Evolutionary conservation across 2,797 vertebrate species (phyloP).

Genomic region (Odontamblyopus rebecca): DNA sequence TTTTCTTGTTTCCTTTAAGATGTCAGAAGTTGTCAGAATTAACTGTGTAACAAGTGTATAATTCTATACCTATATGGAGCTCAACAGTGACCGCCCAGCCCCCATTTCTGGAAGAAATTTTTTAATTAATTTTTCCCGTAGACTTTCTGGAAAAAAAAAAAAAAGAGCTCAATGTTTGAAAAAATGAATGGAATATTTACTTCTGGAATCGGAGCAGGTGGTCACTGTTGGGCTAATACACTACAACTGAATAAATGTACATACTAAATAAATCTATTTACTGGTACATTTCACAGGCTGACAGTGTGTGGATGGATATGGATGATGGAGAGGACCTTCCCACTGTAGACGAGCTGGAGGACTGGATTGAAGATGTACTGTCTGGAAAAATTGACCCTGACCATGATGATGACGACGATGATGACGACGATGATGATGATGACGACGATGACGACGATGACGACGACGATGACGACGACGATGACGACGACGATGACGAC

Average conservation of each 20-base stretch:
- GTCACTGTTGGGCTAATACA: too few species aligned
- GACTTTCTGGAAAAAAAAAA: too few species aligned
- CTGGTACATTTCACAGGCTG: slow-evolving; percentile 72
- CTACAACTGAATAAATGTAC: too few species aligned
- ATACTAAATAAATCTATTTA: not conserved
- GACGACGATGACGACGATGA: slow-evolving; percentile 69
- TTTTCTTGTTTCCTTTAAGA: not conserved
- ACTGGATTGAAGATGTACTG: slow-evolving; percentile 88
- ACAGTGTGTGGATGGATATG: slow-evolving; percentile 91
- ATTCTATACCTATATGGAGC: too few species aligned
- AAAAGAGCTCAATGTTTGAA: too few species aligned
- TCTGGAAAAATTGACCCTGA: slow-evolving; percentile 85
- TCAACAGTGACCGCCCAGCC: too few species aligned
- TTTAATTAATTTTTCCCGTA: too few species aligned
- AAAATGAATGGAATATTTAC: too few species aligned
- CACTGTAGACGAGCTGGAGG: slow-evolving; percentile 82
- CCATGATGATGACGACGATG: slow-evolving; percentile 64
- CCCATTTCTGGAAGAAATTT: too few species aligned
- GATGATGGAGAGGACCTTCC: slow-evolving; percentile 86
- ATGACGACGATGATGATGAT: slow-evolving; percentile 63
- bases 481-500: slow-evolving; percentile 69
- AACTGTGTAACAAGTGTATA: too few species aligned
- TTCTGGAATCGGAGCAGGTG: too few species aligned
- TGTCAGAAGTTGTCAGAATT: not conserved
- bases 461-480: slow-evolving; percentile 64